Conservation (phyloP, 2,797 vertebrate species). For the Remorina albescens region DNA sequence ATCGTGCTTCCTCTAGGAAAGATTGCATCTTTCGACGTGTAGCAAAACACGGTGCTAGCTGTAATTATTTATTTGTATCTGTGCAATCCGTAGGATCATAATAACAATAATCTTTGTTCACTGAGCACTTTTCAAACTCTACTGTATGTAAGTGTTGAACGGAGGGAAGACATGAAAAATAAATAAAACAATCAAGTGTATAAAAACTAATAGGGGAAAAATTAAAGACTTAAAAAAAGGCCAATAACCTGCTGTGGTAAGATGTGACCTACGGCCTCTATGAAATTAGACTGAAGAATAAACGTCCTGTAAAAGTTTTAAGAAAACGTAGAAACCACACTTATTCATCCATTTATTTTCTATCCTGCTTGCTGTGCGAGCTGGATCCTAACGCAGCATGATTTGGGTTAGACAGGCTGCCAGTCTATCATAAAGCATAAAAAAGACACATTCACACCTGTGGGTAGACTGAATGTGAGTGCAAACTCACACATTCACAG, state of each 20-base stretch:
- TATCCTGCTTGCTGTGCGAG: neutral
- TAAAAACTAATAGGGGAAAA: no score
- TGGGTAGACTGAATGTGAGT: conserved; percentile 17
- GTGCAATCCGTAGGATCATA: neutral
- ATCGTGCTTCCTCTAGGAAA: conserved; percentile 33
- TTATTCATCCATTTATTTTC: neutral
- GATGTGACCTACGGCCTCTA: neutral
- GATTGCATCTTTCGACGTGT: conserved; percentile 19
- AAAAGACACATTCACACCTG: conserved; percentile 25
- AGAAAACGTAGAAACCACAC: neutral
- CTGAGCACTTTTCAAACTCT: no score
- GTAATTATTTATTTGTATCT: conserved; percentile 29
- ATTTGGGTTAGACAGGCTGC: neutral
- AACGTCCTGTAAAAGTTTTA: neutral
- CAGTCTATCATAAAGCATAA: conserved; percentile 19
- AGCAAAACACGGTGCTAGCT: conserved; percentile 16
- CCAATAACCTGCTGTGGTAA: neutral
- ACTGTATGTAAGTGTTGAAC: no score
- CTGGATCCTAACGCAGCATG: conserved; percentile 5
- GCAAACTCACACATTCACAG: conserved; percentile 21
- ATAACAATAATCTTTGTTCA: no score
- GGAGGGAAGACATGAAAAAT: no score
- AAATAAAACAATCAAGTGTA: no score
- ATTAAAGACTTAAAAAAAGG: neutral
- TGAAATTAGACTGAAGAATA: neutral